phyloP scores from a whole-genome alignment of 2,797 vertebrate species.

The Anas georgica region DNA sequence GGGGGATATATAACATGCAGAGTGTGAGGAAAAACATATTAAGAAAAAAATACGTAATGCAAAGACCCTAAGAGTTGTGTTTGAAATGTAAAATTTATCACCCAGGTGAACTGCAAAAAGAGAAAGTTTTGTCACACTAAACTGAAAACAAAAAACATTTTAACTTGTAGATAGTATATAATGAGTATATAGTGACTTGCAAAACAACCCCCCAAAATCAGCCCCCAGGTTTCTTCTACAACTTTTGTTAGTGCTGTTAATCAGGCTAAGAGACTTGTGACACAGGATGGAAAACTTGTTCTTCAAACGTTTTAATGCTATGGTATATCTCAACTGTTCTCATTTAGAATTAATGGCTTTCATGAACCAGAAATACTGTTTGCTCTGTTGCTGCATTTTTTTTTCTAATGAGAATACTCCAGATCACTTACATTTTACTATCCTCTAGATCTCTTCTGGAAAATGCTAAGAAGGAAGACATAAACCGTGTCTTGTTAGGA shows the following conservation, averaged over 20 bases:
- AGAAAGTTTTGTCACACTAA: background rate
- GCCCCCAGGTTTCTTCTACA: background rate
- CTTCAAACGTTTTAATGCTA: background rate
- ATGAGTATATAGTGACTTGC: background rate
- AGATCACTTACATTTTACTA: background rate
- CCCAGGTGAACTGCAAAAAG: background rate
- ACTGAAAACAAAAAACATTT: background rate
- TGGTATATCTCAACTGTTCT: background rate
- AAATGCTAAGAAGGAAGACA: background rate
- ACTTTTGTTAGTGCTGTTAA: background rate
- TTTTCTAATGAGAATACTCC: background rate
- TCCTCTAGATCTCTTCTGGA: background rate
- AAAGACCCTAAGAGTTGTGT: background rate
- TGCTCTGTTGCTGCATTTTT: background rate
- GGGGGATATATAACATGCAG: background rate
- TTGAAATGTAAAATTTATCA: background rate
- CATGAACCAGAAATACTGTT: background rate
- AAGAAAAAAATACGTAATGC: background rate
- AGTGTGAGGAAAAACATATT: fast-evolving
- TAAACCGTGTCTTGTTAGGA: background rate
- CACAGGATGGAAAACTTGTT: background rate
- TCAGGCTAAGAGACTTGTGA: background rate
- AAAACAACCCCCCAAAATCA: background rate
- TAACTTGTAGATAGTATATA: background rate
- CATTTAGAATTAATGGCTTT: background rate